A percentile compares a stretch with the other conserved stretches of the same genome.
These are phyloP conservation scores for Polylopha cassiicola DNA, from an alignment of 2,888 invertebrate genomes.

Conservation along the genomic window DNA sequence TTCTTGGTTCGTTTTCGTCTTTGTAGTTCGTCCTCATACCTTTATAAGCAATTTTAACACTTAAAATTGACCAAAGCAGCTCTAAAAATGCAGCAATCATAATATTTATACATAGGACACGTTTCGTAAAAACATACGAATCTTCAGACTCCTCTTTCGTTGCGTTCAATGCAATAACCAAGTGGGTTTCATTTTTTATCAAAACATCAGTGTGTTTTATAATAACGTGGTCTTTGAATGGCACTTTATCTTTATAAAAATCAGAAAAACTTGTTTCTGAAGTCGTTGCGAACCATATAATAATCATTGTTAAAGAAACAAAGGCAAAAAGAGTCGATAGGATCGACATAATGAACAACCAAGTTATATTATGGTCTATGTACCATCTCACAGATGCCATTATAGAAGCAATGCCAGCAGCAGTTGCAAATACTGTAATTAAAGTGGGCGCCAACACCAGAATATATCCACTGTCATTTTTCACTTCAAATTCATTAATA, in stretches of 20 bases:
- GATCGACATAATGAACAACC: slow-evolving; percentile 77
- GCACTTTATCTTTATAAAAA: slow-evolving; percentile 61
- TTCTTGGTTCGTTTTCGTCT: slow-evolving; percentile 67
- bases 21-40: slow-evolving; percentile 80
- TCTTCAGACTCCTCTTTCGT: slow-evolving; percentile 36
- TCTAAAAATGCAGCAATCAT: slow-evolving; percentile 77
- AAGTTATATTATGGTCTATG: slow-evolving; percentile 80
- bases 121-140: slow-evolving; percentile 54
- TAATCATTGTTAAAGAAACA: slow-evolving; percentile 57
- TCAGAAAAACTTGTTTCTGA: slow-evolving; percentile 54
- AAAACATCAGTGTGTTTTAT: slow-evolving; percentile 57
- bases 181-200: slow-evolving; percentile 56
- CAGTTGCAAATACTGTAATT: slow-evolving; percentile 69
- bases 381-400: slow-evolving; percentile 82
- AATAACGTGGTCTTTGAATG: slow-evolving; percentile 55
- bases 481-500: slow-evolving; percentile 17
- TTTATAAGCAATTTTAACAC: slow-evolving; percentile 76
- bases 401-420: slow-evolving; percentile 73
- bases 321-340: slow-evolving; percentile 73
- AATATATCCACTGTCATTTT: slow-evolving; percentile 40
- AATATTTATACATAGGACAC: slow-evolving; percentile 77
- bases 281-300: slow-evolving; percentile 60
- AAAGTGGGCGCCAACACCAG: slow-evolving; percentile 70
- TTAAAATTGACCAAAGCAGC: slow-evolving; percentile 78
- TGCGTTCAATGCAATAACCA: slow-evolving; percentile 49